Conservation (phyloP, 2,888 invertebrate species). For the Drosophila niveifrons region DNA sequence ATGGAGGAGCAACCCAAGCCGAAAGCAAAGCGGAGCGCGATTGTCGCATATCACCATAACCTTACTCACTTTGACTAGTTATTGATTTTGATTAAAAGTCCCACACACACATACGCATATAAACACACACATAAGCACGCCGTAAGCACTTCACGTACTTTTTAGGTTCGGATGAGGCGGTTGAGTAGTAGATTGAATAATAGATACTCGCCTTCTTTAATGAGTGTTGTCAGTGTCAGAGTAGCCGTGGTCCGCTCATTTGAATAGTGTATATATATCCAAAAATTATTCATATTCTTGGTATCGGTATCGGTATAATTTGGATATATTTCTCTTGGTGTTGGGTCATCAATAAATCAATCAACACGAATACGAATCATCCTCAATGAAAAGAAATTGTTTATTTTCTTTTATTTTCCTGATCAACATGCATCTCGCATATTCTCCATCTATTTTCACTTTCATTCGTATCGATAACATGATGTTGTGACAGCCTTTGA, state of each 20-base stretch:
- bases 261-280: conserved; percentile 5
- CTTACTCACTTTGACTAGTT: conserved; percentile 15
- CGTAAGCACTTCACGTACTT: conserved; percentile 53
- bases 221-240: conserved; percentile 23
- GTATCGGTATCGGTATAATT: conserved; percentile 33
- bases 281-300: conserved; percentile 20
- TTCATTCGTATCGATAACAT: conserved; percentile 18
- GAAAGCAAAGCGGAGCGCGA: conserved; percentile 42
- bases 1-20: conserved; percentile 8
- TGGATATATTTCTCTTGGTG: conserved; percentile 41
- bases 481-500: conserved; percentile 23
- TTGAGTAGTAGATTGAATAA: neutral
- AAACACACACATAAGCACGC: conserved; percentile 56
- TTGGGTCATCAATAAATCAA: conserved; percentile 45
- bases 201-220: neutral
- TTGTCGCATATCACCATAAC: conserved; percentile 30
- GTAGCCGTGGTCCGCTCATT: conserved; percentile 57
- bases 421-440: neutral
- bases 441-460: conserved; percentile 1
- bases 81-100: conserved; percentile 22
- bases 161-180: neutral
- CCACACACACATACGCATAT: conserved; percentile 9
- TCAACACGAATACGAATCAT: conserved; percentile 3
- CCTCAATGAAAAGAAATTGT: conserved; percentile 15
- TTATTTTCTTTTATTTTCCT: conserved; percentile 2